Percentiles rank a stretch among this genome's conserved stretches.
These are phyloP conservation scores for Solenodon paradoxus DNA, from an alignment of 2,113 vertebrate genomes.

Conservation along the genomic window DNA sequence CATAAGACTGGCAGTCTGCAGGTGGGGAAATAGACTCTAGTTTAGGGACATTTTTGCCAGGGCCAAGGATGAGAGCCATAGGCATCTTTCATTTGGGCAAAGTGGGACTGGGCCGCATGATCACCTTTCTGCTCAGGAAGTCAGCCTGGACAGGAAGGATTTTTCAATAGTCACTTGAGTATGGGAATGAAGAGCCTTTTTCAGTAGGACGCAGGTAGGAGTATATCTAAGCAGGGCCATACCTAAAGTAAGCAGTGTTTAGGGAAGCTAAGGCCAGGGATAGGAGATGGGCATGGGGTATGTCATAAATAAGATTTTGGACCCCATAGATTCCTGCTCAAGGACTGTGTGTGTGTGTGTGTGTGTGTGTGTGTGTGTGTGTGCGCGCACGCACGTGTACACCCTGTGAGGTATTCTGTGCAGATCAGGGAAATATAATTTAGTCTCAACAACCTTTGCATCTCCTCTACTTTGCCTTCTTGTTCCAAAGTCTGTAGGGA, in stretches of 20 bases:
- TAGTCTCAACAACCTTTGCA: not conserved
- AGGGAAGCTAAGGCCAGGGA: not conserved
- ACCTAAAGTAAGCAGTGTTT: not conserved
- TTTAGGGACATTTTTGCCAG: not conserved
- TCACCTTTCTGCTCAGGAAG: not conserved
- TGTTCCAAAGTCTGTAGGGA: not conserved
- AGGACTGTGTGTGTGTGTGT: rapidly evolving
- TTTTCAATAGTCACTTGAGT: not conserved
- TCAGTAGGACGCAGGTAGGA: not conserved
- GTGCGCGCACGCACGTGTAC: too few relatives aligned
- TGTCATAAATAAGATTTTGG: not conserved
- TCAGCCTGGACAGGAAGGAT: not conserved
- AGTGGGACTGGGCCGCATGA: not conserved
- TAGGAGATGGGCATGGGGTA: not conserved
- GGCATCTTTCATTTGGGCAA: not conserved
- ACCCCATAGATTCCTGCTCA: not conserved
- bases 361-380: rapidly evolving
- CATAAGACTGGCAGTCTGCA: not conserved
- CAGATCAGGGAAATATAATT: not conserved
- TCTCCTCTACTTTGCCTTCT: not conserved
- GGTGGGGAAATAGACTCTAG: not conserved
- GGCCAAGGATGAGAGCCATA: not conserved
- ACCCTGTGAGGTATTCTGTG: not conserved
- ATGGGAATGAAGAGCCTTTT: not conserved
- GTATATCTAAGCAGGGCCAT: not conserved